Conservation (phyloP, 1,140 invertebrate species). For the Drosophila suzukii region DNA sequence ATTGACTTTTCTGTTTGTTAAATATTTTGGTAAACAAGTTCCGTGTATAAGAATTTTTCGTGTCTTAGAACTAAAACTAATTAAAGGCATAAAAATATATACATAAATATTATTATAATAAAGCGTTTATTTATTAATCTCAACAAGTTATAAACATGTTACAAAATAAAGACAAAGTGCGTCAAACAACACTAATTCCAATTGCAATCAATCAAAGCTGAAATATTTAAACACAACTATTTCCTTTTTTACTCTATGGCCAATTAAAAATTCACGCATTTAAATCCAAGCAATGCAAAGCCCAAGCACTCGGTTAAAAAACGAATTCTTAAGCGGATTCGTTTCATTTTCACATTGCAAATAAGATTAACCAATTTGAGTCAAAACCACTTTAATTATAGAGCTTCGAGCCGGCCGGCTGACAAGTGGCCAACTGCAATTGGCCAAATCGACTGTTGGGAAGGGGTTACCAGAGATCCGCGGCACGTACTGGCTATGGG, state of each 20-base stretch:
- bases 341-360: slow-evolving; percentile 56
- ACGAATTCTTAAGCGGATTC: slow-evolving; percentile 57
- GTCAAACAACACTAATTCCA: too few relatives aligned
- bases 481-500: slow-evolving; percentile 68
- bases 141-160: too few relatives aligned
- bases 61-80: too few relatives aligned
- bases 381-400: slow-evolving; percentile 80
- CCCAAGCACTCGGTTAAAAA: slow-evolving; percentile 26
- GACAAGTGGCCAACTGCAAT: slow-evolving; percentile 60
- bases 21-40: not conserved
- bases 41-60: too few relatives aligned
- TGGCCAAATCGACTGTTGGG: slow-evolving; percentile 41
- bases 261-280: slow-evolving; percentile 41
- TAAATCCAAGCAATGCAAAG: slow-evolving; percentile 52
- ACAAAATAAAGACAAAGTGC: too few relatives aligned
- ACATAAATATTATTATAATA: too few relatives aligned
- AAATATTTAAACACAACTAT: not conserved
- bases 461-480: slow-evolving; percentile 28
- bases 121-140: too few relatives aligned
- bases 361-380: slow-evolving; percentile 82
- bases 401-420: slow-evolving; percentile 56
- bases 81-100: too few relatives aligned
- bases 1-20: not conserved
- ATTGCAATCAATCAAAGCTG: slow-evolving; percentile 7
- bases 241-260: not conserved